Conservation (phyloP, 2,797 vertebrate species). For the Cetoscarus ocellatus region DNA sequence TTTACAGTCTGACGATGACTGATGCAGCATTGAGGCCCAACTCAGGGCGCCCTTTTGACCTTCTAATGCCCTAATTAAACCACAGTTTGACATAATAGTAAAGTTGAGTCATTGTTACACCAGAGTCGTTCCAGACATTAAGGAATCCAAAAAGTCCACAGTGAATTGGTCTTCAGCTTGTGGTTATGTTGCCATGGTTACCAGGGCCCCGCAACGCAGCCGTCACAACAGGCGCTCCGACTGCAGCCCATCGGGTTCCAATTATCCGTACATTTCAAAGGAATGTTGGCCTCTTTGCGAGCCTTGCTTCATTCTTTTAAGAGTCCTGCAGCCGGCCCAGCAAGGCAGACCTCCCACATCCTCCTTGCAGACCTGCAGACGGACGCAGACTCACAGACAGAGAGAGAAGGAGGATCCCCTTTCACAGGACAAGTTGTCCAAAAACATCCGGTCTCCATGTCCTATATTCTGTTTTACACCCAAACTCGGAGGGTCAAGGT, state of each 20-base stretch:
- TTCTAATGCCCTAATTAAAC: neutral
- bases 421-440: constrained; percentile 61
- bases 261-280: constrained; percentile 84
- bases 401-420: constrained; percentile 45
- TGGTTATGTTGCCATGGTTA: constrained; percentile 67
- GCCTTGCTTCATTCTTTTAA: constrained; percentile 72
- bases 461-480: constrained; percentile 69
- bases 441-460: constrained; percentile 78
- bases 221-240: constrained; percentile 81
- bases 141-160: constrained; percentile 41
- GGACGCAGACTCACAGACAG: constrained; percentile 12
- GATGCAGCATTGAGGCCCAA: too few species aligned
- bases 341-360: constrained; percentile 79
- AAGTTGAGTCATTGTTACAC: constrained; percentile 32
- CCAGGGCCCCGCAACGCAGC: constrained; percentile 68
- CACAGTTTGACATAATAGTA: constrained; percentile 16
- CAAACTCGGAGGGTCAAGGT: constrained; percentile 58
- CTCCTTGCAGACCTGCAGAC: constrained; percentile 63
- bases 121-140: constrained; percentile 41
- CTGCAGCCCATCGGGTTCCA: constrained; percentile 82
- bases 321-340: constrained; percentile 65
- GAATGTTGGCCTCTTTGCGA: constrained; percentile 80
- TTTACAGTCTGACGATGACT: too few species aligned
- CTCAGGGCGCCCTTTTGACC: too few species aligned
- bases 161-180: constrained; percentile 51